Base-by-base conservation (phyloP, 2,797 vertebrate genomes). In the Triplophysa yarkandensis region DNA sequence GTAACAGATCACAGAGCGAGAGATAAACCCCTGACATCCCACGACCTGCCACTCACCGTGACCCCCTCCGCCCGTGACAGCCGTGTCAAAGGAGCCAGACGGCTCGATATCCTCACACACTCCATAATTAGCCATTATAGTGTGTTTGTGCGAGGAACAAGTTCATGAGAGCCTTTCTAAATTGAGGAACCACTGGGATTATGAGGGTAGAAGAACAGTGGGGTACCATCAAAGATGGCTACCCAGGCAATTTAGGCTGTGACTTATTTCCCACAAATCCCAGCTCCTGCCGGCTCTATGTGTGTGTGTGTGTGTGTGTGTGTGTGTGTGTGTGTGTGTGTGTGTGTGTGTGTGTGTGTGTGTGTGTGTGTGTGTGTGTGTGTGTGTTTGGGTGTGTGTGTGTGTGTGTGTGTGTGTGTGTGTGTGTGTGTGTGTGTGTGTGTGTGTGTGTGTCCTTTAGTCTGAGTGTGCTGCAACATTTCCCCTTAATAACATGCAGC, bases 81-180 rank as follows among this genome's bases (percentile, higher is more conserved):
- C 30, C 13, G 62, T 78, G 78, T 72, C 78, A 77, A 71, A 69
- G 72, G 71, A 80, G 71, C 63, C 67, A 71, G 81, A 82, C 81
- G 77, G 81, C 89, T 90, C 87, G 82, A 89, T 86, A 86, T 85
- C 83, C 81, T 83, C 87, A 87, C 83, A 68, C 85, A 87, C 82
- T 86, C 90, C 91, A 90, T 93, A 91, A 93, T 93, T 92, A 93
- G 89, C 90, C 85, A 92, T 93, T 88, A 93, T 91, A 87, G 89
- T 80, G 79, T 85, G 88, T 91, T 88, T 92, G 89, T 88, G 86
- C 85, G 86, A 44, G 61, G 88, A 76, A 82, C 89, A 89, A 89
- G 89, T 91, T 93, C 91, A 91, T 90, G 88, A 90, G 92, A 90
- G 86, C 84, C 85, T 85, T 86, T 86, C 88, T 89, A 85, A 80